Conservation (phyloP, 2,113 vertebrate species). For the Turdus rufiventris region DNA sequence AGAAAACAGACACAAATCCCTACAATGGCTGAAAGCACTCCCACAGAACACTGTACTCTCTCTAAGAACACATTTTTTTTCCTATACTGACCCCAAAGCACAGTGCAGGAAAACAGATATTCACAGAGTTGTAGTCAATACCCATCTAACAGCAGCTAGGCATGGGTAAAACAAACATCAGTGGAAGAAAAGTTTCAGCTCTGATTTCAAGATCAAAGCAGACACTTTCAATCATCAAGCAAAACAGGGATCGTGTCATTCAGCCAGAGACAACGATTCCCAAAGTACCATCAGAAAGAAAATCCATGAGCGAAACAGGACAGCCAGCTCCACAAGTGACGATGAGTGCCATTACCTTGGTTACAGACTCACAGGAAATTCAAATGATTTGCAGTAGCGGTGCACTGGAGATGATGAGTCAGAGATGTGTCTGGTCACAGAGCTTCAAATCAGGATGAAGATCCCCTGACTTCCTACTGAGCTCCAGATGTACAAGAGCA, state of each 20-base stretch:
- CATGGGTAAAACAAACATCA: neutral
- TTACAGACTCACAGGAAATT: neutral
- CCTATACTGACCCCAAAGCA: neutral
- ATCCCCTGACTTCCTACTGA: neutral
- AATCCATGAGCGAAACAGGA: neutral
- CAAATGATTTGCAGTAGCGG: accelerated
- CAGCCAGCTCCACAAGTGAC: neutral
- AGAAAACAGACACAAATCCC: neutral
- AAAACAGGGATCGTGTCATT: neutral
- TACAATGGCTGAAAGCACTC: accelerated
- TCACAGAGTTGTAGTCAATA: accelerated
- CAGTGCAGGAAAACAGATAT: neutral
- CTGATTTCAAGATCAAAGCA: neutral
- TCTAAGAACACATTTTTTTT: neutral
- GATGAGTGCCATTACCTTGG: neutral
- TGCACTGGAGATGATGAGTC: neutral
- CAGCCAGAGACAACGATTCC: neutral
- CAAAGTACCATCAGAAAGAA: neutral
- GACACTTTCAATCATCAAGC: neutral
- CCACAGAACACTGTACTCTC: neutral
- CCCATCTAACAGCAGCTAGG: neutral
- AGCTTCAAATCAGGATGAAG: neutral
- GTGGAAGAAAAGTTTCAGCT: neutral
- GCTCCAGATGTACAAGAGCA: neutral
- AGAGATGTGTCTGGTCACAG: neutral